Percentiles rank a stretch among this genome's conserved stretches.
These are phyloP conservation scores for Ptilorrhoa leucosticta DNA, from an alignment of 2,113 vertebrate genomes.

Conservation along the genomic window DNA sequence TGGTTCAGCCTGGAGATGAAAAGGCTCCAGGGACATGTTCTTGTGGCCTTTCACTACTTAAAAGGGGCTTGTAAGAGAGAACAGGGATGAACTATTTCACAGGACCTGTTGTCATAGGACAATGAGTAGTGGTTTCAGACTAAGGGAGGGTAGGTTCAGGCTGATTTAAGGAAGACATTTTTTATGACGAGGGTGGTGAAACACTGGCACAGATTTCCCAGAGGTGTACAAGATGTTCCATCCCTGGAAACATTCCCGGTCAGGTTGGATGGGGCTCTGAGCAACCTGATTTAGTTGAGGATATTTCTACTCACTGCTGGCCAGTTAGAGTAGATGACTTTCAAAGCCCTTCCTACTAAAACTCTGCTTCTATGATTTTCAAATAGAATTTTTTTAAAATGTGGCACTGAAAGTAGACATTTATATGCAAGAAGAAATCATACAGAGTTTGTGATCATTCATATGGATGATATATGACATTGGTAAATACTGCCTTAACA, in stretches of 20 bases:
- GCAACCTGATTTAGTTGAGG: background rate
- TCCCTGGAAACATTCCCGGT: background rate
- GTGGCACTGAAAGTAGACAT: background rate
- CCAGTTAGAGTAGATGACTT: background rate
- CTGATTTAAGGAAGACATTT: background rate
- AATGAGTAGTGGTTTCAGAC: background rate
- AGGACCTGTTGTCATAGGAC: background rate
- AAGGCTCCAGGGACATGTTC: background rate
- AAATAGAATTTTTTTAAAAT: background rate
- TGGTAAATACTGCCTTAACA: constrained; percentile 4
- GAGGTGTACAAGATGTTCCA: background rate
- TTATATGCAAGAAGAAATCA: background rate
- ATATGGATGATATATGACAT: background rate
- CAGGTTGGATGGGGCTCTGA: background rate
- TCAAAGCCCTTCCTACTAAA: background rate
- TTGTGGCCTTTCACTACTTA: background rate
- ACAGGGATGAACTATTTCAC: background rate
- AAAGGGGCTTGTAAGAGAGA: background rate
- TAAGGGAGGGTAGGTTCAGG: background rate
- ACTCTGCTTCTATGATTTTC: background rate
- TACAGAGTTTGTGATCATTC: background rate
- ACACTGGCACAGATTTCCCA: background rate
- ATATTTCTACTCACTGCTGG: background rate
- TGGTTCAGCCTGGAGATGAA: background rate
- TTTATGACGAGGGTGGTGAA: background rate